Evolutionary conservation across 2,888 invertebrate species (phyloP).

Genomic region (Cybosia mesomella): DNA sequence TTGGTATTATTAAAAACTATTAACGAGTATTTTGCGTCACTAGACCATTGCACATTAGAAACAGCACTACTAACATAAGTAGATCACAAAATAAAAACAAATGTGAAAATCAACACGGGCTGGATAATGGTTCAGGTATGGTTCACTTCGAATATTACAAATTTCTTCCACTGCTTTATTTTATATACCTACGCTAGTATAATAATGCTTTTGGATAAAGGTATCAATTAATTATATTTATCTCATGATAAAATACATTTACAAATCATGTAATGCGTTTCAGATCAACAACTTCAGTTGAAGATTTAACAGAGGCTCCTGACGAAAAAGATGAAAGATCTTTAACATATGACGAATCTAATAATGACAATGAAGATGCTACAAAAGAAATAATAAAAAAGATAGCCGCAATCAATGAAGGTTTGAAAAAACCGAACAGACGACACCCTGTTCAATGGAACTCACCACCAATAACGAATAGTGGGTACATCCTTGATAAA

Average conservation of each 20-base stretch:
- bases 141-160: slow-evolving; percentile 61
- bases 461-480: slow-evolving; percentile 59
- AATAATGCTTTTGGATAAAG: slow-evolving; percentile 55
- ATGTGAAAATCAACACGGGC: slow-evolving; percentile 53
- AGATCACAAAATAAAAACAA: slow-evolving; percentile 46
- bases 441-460: slow-evolving; percentile 65
- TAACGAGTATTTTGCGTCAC: slow-evolving; percentile 33
- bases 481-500: slow-evolving; percentile 68
- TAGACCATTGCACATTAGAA: slow-evolving; percentile 44
- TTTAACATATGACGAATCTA: slow-evolving; percentile 58
- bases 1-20: slow-evolving; percentile 27
- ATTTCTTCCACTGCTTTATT: slow-evolving; percentile 62
- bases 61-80: slow-evolving; percentile 63
- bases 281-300: slow-evolving; percentile 57
- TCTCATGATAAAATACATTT: slow-evolving; percentile 16
- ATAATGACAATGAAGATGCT: slow-evolving; percentile 53
- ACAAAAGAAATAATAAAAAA: slow-evolving; percentile 84
- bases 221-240: slow-evolving; percentile 36
- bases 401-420: slow-evolving; percentile 85
- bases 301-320: slow-evolving; percentile 33
- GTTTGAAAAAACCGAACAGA: slow-evolving; percentile 70
- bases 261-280: slow-evolving; percentile 52
- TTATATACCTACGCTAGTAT: slow-evolving; percentile 52
- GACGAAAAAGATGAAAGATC: slow-evolving; percentile 57
- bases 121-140: slow-evolving; percentile 75